phyloP scores from a whole-genome alignment of 92 coral and sea anemone species.

The Metridium senile region DNA sequence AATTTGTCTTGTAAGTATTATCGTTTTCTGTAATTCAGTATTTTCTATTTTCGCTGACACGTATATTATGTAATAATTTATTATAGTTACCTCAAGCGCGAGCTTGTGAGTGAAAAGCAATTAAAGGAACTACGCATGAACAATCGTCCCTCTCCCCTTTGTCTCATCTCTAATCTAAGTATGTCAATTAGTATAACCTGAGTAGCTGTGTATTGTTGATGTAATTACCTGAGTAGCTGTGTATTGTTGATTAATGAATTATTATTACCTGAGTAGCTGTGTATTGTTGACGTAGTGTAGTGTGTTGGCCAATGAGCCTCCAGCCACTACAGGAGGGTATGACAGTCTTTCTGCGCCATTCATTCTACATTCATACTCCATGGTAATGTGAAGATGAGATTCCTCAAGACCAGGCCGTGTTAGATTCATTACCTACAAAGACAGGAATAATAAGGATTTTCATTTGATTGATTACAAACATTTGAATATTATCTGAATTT shows the following conservation, averaged over 20 bases:
- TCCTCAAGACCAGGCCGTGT: conserved; percentile 93
- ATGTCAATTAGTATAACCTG: conserved; percentile 65
- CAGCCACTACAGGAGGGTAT: conserved; percentile 96
- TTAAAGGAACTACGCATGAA: too few relatives aligned
- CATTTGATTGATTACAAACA: background rate
- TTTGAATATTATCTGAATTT: too few relatives aligned
- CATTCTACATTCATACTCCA: conserved; percentile 88
- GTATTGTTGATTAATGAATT: conserved; percentile 82
- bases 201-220: conserved; percentile 84
- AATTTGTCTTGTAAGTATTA: too few relatives aligned
- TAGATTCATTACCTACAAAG: conserved; percentile 65
- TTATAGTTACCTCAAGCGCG: too few relatives aligned
- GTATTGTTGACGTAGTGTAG: conserved; percentile 92
- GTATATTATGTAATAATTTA: too few relatives aligned
- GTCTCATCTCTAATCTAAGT: too few relatives aligned
- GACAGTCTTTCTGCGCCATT: conserved; percentile 89
- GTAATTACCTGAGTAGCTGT: conserved; percentile 87
- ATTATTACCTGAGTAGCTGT: conserved; percentile 76
- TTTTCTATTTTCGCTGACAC: too few relatives aligned
- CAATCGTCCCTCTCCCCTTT: too few relatives aligned
- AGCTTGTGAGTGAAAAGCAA: too few relatives aligned
- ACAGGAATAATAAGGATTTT: background rate
- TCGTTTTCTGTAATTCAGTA: too few relatives aligned
- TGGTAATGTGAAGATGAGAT: conserved; percentile 72
- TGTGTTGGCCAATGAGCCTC: conserved; percentile 92